Conservation (phyloP, 2,797 vertebrate genomes). For the Alectoris magna region DNA sequence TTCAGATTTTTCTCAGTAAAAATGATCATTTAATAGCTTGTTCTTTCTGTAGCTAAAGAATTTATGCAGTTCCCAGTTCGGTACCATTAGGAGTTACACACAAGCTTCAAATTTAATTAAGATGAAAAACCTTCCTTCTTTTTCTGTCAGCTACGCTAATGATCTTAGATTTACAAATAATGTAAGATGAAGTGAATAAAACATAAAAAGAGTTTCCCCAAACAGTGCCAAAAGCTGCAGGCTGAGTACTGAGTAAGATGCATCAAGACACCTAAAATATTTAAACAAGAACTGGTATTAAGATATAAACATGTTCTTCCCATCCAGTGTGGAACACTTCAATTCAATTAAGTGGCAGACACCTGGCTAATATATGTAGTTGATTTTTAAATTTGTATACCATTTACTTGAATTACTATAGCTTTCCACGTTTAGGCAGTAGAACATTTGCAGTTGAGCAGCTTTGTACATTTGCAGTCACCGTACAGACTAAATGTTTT, state of each 20-base stretch:
- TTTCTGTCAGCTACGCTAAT: neutral
- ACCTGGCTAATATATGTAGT: neutral
- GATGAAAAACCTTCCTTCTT: neutral
- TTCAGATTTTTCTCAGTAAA: neutral
- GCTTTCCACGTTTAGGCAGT: neutral
- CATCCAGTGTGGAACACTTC: neutral
- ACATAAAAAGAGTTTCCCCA: constrained; percentile 4
- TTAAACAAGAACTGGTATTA: constrained; percentile 21
- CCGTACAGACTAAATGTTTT: neutral
- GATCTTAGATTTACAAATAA: neutral
- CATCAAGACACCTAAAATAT: constrained; percentile 30
- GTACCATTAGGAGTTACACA: neutral
- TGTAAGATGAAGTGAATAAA: constrained; percentile 25
- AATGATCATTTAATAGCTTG: neutral
- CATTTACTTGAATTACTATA: neutral
- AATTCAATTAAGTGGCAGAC: neutral
- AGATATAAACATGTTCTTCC: neutral
- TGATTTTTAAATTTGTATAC: neutral
- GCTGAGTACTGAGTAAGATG: neutral
- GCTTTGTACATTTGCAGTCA: neutral
- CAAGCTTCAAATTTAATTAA: neutral
- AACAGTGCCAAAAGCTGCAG: constrained; percentile 30
- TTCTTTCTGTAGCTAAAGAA: neutral
- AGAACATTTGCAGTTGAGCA: neutral
- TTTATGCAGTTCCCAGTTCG: neutral